phyloP scores from a whole-genome alignment of 2,113 vertebrate species.

The Nesospiza acunhae region DNA sequence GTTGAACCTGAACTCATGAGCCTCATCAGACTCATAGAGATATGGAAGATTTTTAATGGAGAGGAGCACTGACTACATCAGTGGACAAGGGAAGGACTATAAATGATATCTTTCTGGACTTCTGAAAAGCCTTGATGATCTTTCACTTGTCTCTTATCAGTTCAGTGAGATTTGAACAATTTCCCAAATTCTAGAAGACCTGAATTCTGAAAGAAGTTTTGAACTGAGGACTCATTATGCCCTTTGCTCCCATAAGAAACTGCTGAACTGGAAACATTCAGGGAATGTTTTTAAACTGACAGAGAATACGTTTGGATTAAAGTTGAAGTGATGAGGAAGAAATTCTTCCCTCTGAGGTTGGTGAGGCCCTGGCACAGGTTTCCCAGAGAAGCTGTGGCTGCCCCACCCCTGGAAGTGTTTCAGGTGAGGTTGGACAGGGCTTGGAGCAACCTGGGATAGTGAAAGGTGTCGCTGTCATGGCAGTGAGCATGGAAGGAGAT shows the following conservation, averaged over 20 bases:
- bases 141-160: background rate
- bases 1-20: background rate
- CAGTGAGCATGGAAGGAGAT: fast-evolving
- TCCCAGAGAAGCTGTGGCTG: background rate
- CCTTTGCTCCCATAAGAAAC: background rate
- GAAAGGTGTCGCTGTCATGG: background rate
- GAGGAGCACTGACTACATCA: background rate
- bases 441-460: background rate
- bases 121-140: background rate
- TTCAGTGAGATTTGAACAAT: background rate
- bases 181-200: background rate
- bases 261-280: background rate
- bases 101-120: background rate
- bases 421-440: fast-evolving
- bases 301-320: background rate
- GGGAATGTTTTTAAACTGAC: background rate
- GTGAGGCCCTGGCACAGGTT: fast-evolving
- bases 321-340: background rate
- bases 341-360: background rate
- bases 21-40: background rate
- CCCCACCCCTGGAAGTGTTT: background rate
- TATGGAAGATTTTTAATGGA: background rate
- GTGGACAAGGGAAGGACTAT: background rate
- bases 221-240: background rate
- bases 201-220: background rate